Evolutionary conservation across 2,888 invertebrate species (phyloP), one percentile per base, ranked within the genome.

Genomic region (Galeopsomyia nigrocyanea): DNA sequence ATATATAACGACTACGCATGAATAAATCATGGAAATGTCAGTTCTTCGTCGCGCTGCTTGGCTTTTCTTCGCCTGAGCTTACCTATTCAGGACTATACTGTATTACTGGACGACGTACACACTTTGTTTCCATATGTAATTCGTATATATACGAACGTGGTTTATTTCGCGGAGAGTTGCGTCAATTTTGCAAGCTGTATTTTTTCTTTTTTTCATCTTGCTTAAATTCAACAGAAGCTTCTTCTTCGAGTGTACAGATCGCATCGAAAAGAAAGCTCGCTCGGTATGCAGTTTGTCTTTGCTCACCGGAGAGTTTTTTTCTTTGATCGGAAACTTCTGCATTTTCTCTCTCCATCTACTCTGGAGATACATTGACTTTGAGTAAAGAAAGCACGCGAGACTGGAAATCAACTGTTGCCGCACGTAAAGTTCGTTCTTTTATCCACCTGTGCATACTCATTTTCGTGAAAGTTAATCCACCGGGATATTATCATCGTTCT

Each of bases 11-110:
- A 68, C 66, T 57, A n/a, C 22, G 57, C 62, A 66, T 73, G 73
- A 73, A 73, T 73, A 73, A 73, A 69, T 73, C 73, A 73, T 69
- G 69, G 47, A 66, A 69, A 57, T 65, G 68, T 68, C 65, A 57
- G 31, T 58, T 67, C 67, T 61, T 46, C 46, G 46, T 55, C 47
- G 13, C 16, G 22, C 21, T 60, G 50, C 22, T 17, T 39, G 7
- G 6, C 17, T 55, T 55, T 14, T 21, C 55, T 21, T 22, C 3
- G n/a, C n/a, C n/a, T n/a, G n/a, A n/a, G n/a, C n/a, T n/a, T n/a
- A n/a, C n/a, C 26, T 26, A 5, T 26, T 26, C 26, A 5, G 26
- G 26, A 26, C 26, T 26, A n/a, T 5, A 26, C 26, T 16, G n/a
- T 5, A 51, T 68, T n/a, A n/a, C 26, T 5, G 26, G 26, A 26